phyloP scores from a whole-genome alignment of 2,797 vertebrate species.

The Fundulus diaphanus region DNA sequence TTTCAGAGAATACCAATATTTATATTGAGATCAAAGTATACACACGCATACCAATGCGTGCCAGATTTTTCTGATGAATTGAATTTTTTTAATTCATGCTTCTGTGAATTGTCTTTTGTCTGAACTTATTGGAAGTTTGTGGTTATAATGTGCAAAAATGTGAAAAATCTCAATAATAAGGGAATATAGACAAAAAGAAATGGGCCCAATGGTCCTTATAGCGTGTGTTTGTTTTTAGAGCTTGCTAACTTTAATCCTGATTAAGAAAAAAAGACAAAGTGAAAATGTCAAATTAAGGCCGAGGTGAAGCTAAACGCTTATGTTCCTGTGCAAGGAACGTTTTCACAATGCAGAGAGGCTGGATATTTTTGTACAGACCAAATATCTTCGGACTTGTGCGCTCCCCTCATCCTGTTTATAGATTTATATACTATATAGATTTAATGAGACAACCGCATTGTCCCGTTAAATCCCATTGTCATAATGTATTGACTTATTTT shows the following conservation, averaged over 20 bases:
- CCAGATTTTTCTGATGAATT: no score
- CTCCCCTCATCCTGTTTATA: constrained; percentile 29
- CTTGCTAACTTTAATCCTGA: not conserved
- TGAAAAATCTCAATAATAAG: not conserved
- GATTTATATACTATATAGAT: constrained; percentile 25
- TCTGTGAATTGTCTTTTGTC: no score
- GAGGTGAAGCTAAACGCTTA: not conserved
- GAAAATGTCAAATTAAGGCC: not conserved
- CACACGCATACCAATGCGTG: not conserved
- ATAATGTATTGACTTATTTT: constrained; percentile 11
- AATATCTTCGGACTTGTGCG: constrained; percentile 52
- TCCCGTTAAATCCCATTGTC: not conserved
- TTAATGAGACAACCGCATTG: constrained; percentile 16
- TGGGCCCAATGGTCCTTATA: not conserved
- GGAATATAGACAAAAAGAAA: not conserved
- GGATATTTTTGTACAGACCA: constrained; percentile 43
- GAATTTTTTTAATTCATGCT: no score
- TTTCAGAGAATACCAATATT: not conserved
- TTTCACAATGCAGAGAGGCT: constrained; percentile 34
- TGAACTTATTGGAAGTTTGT: not conserved
- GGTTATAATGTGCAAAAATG: not conserved
- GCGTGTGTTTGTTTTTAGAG: not conserved
- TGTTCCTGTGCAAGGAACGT: constrained; percentile 34
- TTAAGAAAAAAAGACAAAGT: not conserved
- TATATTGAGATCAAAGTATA: not conserved